A percentile compares a stretch with the other conserved stretches of the same genome.
phyloP scores from a whole-genome alignment of 2,888 invertebrate species.

The Exephanes ischioxanthus region DNA sequence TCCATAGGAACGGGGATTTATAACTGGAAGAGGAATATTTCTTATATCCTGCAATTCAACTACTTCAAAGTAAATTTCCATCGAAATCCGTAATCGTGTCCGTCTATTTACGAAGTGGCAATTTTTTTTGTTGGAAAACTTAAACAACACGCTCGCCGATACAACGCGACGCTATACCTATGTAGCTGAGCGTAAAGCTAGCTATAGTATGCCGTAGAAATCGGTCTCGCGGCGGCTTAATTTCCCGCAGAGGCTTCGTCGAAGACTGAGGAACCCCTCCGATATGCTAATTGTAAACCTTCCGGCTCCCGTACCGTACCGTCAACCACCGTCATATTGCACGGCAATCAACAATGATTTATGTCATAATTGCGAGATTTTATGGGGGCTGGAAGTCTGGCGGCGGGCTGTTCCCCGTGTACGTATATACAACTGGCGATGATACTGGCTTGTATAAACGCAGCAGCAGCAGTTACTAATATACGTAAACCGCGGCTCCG shows the following conservation, averaged over 20 bases:
- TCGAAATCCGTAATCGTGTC: neutral
- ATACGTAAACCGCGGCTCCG: constrained; percentile 20
- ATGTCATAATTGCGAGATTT: constrained; percentile 68
- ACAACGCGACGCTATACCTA: neutral
- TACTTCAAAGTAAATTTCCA: neutral
- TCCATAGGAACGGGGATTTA: neutral
- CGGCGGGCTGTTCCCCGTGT: constrained; percentile 13
- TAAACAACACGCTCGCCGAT: neutral
- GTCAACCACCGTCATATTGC: constrained; percentile 63
- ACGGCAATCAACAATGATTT: constrained; percentile 68
- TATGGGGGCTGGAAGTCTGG: constrained; percentile 60
- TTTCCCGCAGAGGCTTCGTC: constrained; percentile 19
- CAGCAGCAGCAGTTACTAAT: constrained; percentile 19
- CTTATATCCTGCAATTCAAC: neutral
- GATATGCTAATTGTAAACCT: constrained; percentile 66
- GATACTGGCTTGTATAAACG: constrained; percentile 25
- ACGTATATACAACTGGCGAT: constrained; percentile 9
- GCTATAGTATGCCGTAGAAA: neutral
- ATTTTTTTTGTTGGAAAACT: neutral
- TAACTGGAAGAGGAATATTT: neutral
- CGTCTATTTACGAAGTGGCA: neutral
- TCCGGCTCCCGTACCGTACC: constrained; percentile 49
- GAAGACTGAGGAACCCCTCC: constrained; percentile 31
- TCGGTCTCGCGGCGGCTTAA: constrained; percentile 11
- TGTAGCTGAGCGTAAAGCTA: constrained; percentile 1